Conservation (phyloP, 2,113 vertebrate species). For the Microtus montanus region DNA sequence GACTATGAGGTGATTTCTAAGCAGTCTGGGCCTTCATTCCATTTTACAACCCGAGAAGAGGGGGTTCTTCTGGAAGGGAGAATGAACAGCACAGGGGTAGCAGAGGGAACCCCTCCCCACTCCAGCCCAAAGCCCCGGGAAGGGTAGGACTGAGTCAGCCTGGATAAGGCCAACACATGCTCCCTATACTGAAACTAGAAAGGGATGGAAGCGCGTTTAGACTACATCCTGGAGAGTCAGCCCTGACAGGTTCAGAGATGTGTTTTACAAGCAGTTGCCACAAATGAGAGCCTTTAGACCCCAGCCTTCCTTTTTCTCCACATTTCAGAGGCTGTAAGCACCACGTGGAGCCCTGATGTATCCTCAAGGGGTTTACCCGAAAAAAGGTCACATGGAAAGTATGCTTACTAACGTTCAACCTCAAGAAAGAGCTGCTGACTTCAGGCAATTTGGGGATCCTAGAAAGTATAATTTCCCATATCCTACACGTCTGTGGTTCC, state of each 20-base stretch:
- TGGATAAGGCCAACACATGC: background rate
- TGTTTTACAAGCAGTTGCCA: background rate
- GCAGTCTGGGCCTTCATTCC: background rate
- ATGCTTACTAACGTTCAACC: background rate
- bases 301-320: background rate
- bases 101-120: accelerated
- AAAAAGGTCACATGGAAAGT: constrained; percentile 10
- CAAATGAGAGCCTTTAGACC: background rate
- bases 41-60: background rate
- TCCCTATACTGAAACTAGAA: background rate
- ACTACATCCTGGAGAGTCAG: background rate
- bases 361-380: background rate
- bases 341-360: background rate
- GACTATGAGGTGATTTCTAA: background rate
- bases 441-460: constrained; percentile 40
- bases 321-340: background rate
- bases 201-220: background rate
- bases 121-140: background rate
- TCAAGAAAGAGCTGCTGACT: constrained; percentile 25
- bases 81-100: background rate
- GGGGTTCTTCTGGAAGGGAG: background rate
- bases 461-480: background rate
- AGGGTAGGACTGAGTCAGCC: too few species aligned
- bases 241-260: background rate
- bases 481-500: background rate